Percentiles rank a stretch among this genome's conserved stretches.
Conservation (phyloP, 2,888 invertebrate genomes). For the Nephrocerus scutellatus region DNA sequence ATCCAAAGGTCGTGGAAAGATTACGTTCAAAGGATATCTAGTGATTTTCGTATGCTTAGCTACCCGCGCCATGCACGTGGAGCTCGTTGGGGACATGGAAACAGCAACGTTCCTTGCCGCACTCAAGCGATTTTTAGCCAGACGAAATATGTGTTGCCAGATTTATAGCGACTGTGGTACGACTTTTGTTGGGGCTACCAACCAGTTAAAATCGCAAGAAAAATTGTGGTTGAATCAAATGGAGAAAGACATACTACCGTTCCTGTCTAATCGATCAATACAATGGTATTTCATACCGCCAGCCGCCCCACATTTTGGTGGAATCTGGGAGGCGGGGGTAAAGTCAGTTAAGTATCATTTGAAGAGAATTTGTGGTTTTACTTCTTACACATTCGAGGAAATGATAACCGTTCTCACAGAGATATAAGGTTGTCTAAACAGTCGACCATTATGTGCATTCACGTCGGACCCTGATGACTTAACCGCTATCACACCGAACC, state of each 20-base stretch:
- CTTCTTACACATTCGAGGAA: slow-evolving; percentile 14
- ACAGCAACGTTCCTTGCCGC: slow-evolving; percentile 20
- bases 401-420: slow-evolving; percentile 8
- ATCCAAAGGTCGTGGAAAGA: slow-evolving; percentile 9
- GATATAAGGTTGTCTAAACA: slow-evolving; percentile 15
- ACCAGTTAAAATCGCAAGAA: slow-evolving; percentile 8
- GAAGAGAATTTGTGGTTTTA: slow-evolving; percentile 8
- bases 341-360: slow-evolving; percentile 17
- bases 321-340: slow-evolving; percentile 18
- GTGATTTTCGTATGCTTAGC: slow-evolving; percentile 21
- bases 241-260: too few relatives aligned
- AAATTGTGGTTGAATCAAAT: slow-evolving; percentile 4
- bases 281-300: slow-evolving; percentile 16
- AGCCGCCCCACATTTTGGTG: slow-evolving; percentile 18
- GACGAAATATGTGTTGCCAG: slow-evolving; percentile 14
- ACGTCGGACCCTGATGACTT: slow-evolving; percentile 12
- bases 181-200: slow-evolving; percentile 19
- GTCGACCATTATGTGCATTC: slow-evolving; percentile 12
- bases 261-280: slow-evolving; percentile 3
- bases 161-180: slow-evolving; percentile 22
- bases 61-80: slow-evolving; percentile 19
- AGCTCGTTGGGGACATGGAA: slow-evolving; percentile 20
- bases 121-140: slow-evolving; percentile 15
- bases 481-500: slow-evolving; percentile 13
- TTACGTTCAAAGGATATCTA: slow-evolving; percentile 16